phyloP scores from a whole-genome alignment of 2,888 invertebrate genomes.

The Eudasyphora cyanicolor region DNA sequence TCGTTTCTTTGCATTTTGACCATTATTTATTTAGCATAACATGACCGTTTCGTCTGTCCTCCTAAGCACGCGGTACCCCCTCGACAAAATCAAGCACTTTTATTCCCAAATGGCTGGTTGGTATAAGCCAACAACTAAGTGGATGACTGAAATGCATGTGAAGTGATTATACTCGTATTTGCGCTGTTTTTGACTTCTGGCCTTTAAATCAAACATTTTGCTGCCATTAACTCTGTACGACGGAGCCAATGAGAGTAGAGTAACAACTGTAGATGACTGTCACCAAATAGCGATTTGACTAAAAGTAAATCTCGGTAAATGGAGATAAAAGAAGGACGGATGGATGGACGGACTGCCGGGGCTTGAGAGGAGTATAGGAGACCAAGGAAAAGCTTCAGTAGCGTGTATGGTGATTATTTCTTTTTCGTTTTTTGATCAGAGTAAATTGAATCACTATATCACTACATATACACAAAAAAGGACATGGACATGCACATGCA shows the following conservation, averaged over 20 bases:
- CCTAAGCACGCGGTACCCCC: neutral
- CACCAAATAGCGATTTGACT: slow-evolving; percentile 25
- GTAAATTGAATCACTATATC: slow-evolving; percentile 32
- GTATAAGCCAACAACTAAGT: no score
- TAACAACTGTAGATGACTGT: slow-evolving; percentile 18
- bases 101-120: neutral
- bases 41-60: neutral
- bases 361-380: neutral
- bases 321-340: neutral
- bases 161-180: neutral
- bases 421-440: neutral
- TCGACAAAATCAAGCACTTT: neutral
- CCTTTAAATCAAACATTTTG: slow-evolving; percentile 36
- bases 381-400: neutral
- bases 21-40: slow-evolving; percentile 31
- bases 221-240: slow-evolving; percentile 19
- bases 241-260: neutral
- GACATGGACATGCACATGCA: slow-evolving; percentile 3
- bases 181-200: slow-evolving; percentile 12
- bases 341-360: neutral
- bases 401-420: neutral
- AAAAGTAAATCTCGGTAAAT: slow-evolving; percentile 11
- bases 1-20: neutral
- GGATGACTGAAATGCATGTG: neutral
- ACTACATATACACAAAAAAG: neutral